Evolutionary conservation across 2,888 invertebrate genomes (phyloP).

Genomic region (Pegoplata infirma): DNA sequence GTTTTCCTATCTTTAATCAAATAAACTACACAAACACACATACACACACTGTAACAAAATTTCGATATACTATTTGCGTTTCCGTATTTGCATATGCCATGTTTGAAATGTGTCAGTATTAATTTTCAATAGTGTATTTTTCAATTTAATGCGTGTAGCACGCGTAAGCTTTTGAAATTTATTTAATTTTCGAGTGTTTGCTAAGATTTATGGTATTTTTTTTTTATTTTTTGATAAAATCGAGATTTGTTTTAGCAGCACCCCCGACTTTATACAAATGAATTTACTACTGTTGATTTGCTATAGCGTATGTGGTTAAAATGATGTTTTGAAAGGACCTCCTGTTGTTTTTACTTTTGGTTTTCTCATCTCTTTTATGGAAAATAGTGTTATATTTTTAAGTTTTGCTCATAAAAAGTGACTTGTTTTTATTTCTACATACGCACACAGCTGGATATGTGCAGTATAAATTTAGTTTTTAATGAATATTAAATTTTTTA

Average conservation of each 20-base stretch:
- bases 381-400: no score
- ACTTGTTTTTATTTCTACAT: conserved; percentile 25
- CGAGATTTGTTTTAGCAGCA: conserved; percentile 33
- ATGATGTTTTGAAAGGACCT: conserved; percentile 43
- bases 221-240: no score
- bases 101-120: conserved; percentile 52
- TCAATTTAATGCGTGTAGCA: conserved; percentile 53
- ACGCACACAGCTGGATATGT: conserved; percentile 35
- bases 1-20: conserved; percentile 3
- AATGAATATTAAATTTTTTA: conserved; percentile 6
- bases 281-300: not conserved
- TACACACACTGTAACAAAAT: not conserved
- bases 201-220: conserved; percentile 55
- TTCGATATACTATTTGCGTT: conserved; percentile 7
- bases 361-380: no score
- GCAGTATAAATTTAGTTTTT: conserved; percentile 17
- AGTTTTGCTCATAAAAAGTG: conserved; percentile 41
- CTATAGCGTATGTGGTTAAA: not conserved
- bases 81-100: conserved; percentile 61
- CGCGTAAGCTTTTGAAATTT: conserved; percentile 57
- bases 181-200: conserved; percentile 62
- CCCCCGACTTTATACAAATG: not conserved
- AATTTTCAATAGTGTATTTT: conserved; percentile 37
- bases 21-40: not conserved
- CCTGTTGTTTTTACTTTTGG: conserved; percentile 46